These are phyloP conservation scores for Oreochromis niloticus DNA, from an alignment of 2,113 vertebrate genomes.

Conservation along the genomic window DNA sequence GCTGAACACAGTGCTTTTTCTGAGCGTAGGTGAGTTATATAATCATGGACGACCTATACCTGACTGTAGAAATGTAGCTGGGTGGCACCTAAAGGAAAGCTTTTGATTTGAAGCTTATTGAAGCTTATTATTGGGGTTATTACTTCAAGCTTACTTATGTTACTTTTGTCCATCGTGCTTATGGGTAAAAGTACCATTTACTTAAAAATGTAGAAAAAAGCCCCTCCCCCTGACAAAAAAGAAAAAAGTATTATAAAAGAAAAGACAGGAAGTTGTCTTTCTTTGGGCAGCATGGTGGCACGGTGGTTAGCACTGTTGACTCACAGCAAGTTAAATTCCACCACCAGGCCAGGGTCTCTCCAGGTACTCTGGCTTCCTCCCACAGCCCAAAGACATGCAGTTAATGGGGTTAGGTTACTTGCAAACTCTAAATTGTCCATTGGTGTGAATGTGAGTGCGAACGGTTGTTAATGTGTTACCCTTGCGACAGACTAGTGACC, in stretches of 20 bases:
- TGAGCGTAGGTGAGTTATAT: neutral
- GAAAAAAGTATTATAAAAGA: neutral
- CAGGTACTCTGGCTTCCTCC: fast-evolving
- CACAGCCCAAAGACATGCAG: neutral
- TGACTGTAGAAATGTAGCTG: neutral
- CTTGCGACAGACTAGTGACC: neutral
- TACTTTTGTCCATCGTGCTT: neutral
- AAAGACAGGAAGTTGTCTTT: neutral
- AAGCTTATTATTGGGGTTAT: neutral
- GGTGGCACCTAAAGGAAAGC: neutral
- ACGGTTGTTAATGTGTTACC: neutral
- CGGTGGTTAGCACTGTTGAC: fast-evolving
- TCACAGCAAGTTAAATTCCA: neutral
- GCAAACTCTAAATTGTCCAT: neutral
- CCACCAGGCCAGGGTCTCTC: fast-evolving
- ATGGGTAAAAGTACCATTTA: neutral
- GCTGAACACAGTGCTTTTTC: neutral
- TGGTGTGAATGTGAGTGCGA: neutral
- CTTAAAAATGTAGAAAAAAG: neutral
- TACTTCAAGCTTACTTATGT: neutral
- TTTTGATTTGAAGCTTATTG: neutral
- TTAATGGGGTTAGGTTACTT: neutral
- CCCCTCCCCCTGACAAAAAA: neutral
- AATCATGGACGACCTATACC: neutral
- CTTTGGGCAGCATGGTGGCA: fast-evolving